These are phyloP conservation scores for Dinomys branickii DNA, from an alignment of 2,113 vertebrate genomes.

Conservation along the genomic window DNA sequence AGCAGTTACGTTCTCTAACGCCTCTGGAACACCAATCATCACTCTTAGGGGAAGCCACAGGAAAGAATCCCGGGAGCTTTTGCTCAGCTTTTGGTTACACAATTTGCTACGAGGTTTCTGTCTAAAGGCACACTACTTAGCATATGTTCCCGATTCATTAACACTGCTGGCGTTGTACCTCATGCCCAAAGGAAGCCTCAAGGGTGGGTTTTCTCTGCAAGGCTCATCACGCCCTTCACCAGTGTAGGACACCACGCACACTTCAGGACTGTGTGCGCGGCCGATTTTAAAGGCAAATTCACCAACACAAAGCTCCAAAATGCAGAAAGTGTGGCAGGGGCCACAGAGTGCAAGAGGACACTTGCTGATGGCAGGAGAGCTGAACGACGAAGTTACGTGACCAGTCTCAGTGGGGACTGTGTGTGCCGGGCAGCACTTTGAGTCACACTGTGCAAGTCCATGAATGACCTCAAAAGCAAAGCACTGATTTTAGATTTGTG, in stretches of 20 bases:
- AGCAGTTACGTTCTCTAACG: background rate
- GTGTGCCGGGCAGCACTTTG: background rate
- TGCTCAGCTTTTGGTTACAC: background rate
- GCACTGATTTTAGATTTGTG: background rate
- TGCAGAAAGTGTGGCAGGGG: background rate
- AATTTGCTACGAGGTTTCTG: background rate
- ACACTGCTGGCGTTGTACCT: background rate
- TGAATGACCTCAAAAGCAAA: background rate
- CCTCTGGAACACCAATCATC: accelerated
- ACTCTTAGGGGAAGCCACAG: background rate
- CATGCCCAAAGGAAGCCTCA: background rate
- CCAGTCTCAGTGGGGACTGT: background rate
- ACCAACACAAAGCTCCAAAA: background rate
- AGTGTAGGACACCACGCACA: accelerated
- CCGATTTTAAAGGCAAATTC: background rate
- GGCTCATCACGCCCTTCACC: background rate
- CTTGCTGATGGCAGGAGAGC: background rate
- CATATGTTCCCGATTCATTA: background rate
- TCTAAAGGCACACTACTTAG: background rate
- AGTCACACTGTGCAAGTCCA: background rate
- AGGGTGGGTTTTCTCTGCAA: background rate
- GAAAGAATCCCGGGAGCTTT: background rate
- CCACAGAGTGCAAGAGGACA: background rate
- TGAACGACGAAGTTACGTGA: background rate
- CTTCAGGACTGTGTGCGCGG: background rate